Base-by-base conservation (phyloP, 2,797 vertebrate species). In the Echeneis naucrates region DNA sequence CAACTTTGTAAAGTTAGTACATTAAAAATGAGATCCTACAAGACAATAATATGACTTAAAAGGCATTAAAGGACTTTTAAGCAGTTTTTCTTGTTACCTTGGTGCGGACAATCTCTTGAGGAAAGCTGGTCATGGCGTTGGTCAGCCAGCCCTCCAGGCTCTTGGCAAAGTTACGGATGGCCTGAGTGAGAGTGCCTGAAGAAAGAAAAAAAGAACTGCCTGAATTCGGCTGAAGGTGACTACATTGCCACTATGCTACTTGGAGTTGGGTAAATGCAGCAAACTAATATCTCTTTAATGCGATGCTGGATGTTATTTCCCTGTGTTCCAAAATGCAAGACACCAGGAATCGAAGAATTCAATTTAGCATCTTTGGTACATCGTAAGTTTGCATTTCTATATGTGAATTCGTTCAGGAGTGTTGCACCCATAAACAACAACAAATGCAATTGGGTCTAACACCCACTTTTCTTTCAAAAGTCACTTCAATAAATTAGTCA, bases 131-230 rank as follows among this genome's bases (percentile, higher is more conserved):
- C 97, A 99, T 99, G 71, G 98, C 97, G 0, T 95, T 96, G 0
- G 96, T 97, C 88, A 99, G 88, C 98, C 98, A 99, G 42, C 96
- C 95, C 83, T 99, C 98, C 87, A 99, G 84, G 77, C 98, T 98
- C 93, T 99, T 99, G 87, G 98, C 98, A 65, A 99, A 99, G 83
- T 99, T 99, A 5, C 98, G 93, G 71, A 99, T 99, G 1, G 97
- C 97, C 89, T 99, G 98, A 1, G 98, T 99, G 75, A 99, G 93
- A 0, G 98, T 97, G 87, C 98, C 98, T 99, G 92, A 75, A 61
- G 56, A 73, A 38, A 47, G 8, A 21, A 68, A 57, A n/a, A n/a
- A n/a, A n/a, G n/a, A n/a, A 26, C 0, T 72, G 45, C 42, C 53
- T 52, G 56, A 27, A 55, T 87, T 70, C n/a, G n/a, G 84, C 54